Conservation (phyloP, 2,888 invertebrate species). For the Drosophila imparisetae region DNA sequence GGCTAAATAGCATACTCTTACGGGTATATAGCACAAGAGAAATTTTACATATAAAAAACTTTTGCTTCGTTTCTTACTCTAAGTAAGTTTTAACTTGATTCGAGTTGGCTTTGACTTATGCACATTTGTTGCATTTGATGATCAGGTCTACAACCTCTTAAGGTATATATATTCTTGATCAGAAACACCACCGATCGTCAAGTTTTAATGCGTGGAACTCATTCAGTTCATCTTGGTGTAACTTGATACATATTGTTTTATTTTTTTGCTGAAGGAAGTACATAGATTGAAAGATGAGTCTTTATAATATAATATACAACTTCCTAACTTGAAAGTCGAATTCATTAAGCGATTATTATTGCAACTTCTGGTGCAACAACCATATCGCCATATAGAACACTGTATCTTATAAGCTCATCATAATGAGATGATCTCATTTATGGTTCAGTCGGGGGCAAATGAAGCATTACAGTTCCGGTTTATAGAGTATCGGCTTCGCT, state of each 20-base stretch:
- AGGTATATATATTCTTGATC: not conserved
- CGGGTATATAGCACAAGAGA: not conserved
- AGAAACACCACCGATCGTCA: not conserved
- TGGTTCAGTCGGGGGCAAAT: not conserved
- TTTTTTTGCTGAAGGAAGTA: not conserved
- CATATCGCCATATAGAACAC: not conserved
- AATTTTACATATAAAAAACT: not conserved
- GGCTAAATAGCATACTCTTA: no score
- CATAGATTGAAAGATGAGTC: not conserved
- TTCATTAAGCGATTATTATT: not conserved
- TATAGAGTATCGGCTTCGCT: constrained; percentile 6
- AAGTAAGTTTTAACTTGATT: not conserved
- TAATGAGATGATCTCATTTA: not conserved
- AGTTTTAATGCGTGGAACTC: not conserved
- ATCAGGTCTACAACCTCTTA: not conserved
- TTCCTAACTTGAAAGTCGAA: not conserved
- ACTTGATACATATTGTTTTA: not conserved
- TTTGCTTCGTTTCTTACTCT: not conserved
- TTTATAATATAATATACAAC: not conserved
- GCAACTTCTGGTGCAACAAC: not conserved
- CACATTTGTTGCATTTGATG: not conserved
- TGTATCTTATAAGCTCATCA: not conserved
- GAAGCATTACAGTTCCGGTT: constrained; percentile 38
- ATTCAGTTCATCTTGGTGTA: not conserved
- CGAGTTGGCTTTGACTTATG: not conserved